A percentile compares a stretch with the other conserved stretches of the same genome.
Evolutionary conservation across 2,113 vertebrate species (phyloP).

Genomic region (Steatornis caripensis): DNA sequence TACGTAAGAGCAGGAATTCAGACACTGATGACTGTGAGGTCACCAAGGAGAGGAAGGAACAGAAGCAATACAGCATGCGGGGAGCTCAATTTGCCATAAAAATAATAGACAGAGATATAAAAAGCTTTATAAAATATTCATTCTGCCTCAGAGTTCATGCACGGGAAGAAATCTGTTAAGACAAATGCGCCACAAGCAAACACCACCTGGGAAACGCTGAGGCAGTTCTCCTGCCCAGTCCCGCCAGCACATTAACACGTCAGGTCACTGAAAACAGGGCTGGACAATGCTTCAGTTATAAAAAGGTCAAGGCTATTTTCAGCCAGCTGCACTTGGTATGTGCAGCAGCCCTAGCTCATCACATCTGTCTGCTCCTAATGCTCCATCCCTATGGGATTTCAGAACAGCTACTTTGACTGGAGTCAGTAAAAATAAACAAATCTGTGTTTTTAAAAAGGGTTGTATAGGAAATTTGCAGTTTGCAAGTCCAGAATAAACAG

Average conservation of each 20-base stretch:
- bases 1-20: background rate
- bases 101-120: background rate
- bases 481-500: constrained; percentile 15
- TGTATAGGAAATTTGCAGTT: background rate
- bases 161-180: background rate
- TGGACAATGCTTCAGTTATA: background rate
- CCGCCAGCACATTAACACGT: background rate
- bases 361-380: background rate
- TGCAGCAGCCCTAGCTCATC: background rate
- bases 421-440: constrained; percentile 5
- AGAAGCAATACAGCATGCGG: background rate
- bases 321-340: background rate
- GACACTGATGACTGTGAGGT: background rate
- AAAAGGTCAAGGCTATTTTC: constrained; percentile 10
- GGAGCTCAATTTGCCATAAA: background rate
- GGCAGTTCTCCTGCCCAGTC: background rate
- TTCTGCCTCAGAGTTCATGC: background rate
- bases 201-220: background rate
- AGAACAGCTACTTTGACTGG: background rate
- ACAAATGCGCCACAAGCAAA: background rate
- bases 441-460: background rate
- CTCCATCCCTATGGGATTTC: background rate
- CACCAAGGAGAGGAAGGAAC: background rate
- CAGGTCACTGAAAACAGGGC: background rate
- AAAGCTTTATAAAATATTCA: background rate